These are phyloP conservation scores for Hypomesus transpacificus DNA, from an alignment of 2,113 vertebrate genomes.

Conservation along the genomic window DNA sequence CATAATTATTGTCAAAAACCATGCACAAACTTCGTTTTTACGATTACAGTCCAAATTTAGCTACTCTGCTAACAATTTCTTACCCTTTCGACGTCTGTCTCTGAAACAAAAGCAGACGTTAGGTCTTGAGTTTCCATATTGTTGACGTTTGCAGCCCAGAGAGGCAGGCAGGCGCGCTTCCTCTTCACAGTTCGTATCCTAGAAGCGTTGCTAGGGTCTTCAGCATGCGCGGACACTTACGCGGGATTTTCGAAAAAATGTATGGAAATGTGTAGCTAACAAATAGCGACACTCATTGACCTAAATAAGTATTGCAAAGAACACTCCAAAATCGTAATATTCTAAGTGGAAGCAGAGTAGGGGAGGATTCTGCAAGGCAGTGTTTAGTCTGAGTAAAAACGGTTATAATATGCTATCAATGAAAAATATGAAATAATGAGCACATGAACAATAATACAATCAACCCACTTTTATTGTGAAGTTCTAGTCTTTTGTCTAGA, in stretches of 20 bases:
- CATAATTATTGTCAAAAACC: not conserved
- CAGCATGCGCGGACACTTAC: conserved; percentile 2
- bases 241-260: conserved; percentile 27
- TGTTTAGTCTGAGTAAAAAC: no score
- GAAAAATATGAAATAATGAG: no score
- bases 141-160: conserved; percentile 25
- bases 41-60: no score
- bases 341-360: no score
- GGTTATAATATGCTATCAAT: no score
- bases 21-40: not conserved
- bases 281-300: no score
- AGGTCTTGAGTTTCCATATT: conserved; percentile 53
- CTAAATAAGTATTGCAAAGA: no score
- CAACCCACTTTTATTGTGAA: no score
- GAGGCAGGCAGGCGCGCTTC: conserved; percentile 44
- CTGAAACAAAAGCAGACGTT: not conserved
- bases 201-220: conserved; percentile 53
- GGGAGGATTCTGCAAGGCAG: no score
- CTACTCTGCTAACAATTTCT: conserved; percentile 1
- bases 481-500: no score
- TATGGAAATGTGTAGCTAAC: not conserved
- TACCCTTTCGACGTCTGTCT: conserved; percentile 17
- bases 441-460: no score
- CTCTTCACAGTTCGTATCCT: conserved; percentile 36
- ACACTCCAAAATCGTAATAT: no score